phyloP scores from a whole-genome alignment of 2,888 invertebrate species.

The Adela reaumurella region DNA sequence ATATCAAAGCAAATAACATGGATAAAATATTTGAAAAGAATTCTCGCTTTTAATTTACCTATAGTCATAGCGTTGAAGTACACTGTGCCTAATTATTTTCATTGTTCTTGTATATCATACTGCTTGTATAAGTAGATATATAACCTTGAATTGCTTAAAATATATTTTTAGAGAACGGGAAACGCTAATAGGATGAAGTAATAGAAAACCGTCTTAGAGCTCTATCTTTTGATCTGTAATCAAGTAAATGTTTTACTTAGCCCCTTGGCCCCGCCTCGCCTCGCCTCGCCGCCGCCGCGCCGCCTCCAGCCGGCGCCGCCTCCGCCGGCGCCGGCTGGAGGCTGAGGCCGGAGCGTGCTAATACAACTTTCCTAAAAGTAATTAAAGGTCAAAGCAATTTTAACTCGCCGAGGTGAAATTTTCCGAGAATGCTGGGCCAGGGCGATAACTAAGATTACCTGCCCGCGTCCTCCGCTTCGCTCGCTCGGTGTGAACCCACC shows the following conservation, averaged over 20 bases:
- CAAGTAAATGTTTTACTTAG: constrained; percentile 39
- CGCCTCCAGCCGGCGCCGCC: too few species aligned
- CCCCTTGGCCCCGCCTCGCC: too few species aligned
- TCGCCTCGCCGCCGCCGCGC: too few species aligned
- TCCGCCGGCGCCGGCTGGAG: constrained; percentile 21
- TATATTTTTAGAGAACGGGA: too few species aligned
- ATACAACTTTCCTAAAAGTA: constrained; percentile 40
- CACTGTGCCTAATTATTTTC: too few species aligned
- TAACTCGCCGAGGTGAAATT: constrained; percentile 29
- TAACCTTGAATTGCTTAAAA: too few species aligned
- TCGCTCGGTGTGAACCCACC: neutral
- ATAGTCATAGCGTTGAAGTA: too few species aligned
- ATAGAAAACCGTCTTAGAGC: neutral
- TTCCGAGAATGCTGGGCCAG: neutral
- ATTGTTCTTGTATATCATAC: too few species aligned
- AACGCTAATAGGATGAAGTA: neutral
- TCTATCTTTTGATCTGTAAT: constrained; percentile 17
- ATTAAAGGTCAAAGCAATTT: constrained; percentile 41
- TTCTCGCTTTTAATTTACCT: too few species aligned
- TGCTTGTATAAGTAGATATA: too few species aligned
- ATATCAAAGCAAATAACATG: too few species aligned
- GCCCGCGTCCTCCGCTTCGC: neutral
- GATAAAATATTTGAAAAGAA: too few species aligned
- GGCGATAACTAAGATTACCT: neutral
- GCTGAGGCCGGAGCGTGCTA: constrained; percentile 23